phyloP scores from a whole-genome alignment of 2,888 invertebrate species.

The Cistogaster globosa region DNA sequence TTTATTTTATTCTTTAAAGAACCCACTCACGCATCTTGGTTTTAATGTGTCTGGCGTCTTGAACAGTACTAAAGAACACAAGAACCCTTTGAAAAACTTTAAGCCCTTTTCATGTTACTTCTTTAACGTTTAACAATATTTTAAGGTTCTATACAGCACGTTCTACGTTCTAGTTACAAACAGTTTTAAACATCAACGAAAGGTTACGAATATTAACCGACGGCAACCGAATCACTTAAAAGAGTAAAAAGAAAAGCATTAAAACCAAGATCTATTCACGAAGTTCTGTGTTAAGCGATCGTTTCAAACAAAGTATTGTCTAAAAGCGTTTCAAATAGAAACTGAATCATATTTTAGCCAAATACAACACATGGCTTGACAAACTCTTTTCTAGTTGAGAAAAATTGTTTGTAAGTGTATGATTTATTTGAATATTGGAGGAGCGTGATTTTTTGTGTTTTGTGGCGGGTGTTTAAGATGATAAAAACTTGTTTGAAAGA shows the following conservation, averaged over 20 bases:
- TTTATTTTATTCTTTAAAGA: slow-evolving; percentile 11
- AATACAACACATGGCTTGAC: slow-evolving; percentile 62
- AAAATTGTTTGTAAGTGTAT: slow-evolving; percentile 33
- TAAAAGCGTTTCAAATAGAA: slow-evolving; percentile 71
- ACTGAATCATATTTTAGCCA: slow-evolving; percentile 65
- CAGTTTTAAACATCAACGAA: slow-evolving; percentile 38
- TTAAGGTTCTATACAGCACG: slow-evolving; percentile 11
- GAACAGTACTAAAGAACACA: slow-evolving; percentile 61
- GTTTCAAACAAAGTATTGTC: slow-evolving; percentile 63
- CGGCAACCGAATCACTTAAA: slow-evolving; percentile 62
- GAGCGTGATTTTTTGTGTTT: slow-evolving; percentile 17
- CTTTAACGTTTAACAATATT: slow-evolving; percentile 30
- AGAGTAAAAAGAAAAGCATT: not conserved
- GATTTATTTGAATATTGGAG: slow-evolving; percentile 5
- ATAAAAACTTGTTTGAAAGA: slow-evolving; percentile 60
- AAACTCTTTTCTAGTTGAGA: slow-evolving; percentile 53
- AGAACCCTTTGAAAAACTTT: slow-evolving; percentile 54
- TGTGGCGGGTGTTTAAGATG: slow-evolving; percentile 54
- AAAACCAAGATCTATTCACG: slow-evolving; percentile 57
- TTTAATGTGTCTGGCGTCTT: slow-evolving; percentile 62
- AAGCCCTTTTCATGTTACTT: slow-evolving; percentile 55
- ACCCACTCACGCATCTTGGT: slow-evolving; percentile 60
- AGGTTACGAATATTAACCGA: slow-evolving; percentile 62
- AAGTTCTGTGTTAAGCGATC: slow-evolving; percentile 58
- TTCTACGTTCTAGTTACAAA: slow-evolving; percentile 42